phyloP scores from a whole-genome alignment of 2,797 vertebrate genomes.

The Astyanax mexicanus region DNA sequence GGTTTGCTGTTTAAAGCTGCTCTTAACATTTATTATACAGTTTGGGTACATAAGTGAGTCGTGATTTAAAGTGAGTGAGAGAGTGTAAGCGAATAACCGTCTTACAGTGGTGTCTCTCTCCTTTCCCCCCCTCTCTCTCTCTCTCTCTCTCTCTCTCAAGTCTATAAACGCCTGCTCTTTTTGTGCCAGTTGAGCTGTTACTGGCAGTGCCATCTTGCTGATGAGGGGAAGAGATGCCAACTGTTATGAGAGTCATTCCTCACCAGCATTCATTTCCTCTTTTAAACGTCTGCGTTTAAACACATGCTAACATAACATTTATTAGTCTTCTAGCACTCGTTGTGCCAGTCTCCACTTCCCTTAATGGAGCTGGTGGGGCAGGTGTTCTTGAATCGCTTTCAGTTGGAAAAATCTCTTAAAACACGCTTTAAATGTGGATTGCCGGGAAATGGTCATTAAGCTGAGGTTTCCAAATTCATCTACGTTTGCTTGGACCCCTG shows the following conservation, averaged over 20 bases:
- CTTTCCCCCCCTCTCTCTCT: no score
- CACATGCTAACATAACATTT: constrained; percentile 63
- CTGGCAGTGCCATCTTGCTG: constrained; percentile 45
- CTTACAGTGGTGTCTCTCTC: neutral
- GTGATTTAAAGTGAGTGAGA: no score
- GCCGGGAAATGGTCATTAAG: constrained; percentile 34
- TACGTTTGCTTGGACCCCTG: neutral
- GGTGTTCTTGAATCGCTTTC: constrained; percentile 47
- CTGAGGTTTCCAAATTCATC: constrained; percentile 25
- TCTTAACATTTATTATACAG: neutral
- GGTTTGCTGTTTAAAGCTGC: neutral
- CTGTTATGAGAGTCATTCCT: constrained; percentile 60
- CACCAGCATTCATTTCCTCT: constrained; percentile 67
- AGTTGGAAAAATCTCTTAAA: constrained; percentile 46
- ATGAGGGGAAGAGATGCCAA: constrained; percentile 66
- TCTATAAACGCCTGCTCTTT: constrained; percentile 19
- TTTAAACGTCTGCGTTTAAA: constrained; percentile 63
- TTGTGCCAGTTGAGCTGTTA: constrained; percentile 16
- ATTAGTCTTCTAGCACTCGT: constrained; percentile 62
- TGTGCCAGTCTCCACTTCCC: constrained; percentile 24
- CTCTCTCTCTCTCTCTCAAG: constrained; percentile 10
- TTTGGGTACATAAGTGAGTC: neutral
- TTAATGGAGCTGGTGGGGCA: constrained; percentile 37
- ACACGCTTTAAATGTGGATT: constrained; percentile 23
- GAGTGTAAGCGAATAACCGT: constrained; percentile 34